A percentile compares a stretch with the other conserved stretches of the same genome.
phyloP scores from a whole-genome alignment of 2,888 invertebrate species.

The Operophtera brumata region DNA sequence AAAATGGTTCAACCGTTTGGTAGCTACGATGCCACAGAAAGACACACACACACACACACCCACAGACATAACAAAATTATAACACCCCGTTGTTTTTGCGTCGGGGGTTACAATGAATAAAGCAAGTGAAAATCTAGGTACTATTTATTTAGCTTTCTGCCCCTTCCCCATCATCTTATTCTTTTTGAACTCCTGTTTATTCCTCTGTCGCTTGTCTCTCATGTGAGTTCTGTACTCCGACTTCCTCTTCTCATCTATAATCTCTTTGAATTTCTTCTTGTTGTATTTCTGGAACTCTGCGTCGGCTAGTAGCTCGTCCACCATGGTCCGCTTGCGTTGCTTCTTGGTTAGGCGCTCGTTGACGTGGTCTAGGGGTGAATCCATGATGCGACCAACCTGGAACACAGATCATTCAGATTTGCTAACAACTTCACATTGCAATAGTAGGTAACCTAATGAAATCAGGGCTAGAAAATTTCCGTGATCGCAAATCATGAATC shows the following conservation, averaged over 20 bases:
- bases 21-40: no score
- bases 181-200: constrained; percentile 72
- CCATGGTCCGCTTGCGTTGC: constrained; percentile 92
- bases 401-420: constrained; percentile 2
- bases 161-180: constrained; percentile 58
- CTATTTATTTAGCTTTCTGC: constrained; percentile 40
- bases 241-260: constrained; percentile 85
- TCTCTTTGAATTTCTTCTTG: constrained; percentile 89
- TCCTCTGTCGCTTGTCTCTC: constrained; percentile 86
- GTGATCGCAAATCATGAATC: no score
- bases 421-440: no score
- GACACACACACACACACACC: no score
- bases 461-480: no score
- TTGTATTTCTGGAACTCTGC: constrained; percentile 91
- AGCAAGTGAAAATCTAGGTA: no score
- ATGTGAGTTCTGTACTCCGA: constrained; percentile 87
- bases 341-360: constrained; percentile 91
- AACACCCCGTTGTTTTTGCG: no score
- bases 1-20: no score
- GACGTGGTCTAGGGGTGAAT: constrained; percentile 93
- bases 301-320: constrained; percentile 95
- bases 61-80: no score
- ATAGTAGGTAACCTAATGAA: no score
- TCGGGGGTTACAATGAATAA: no score
- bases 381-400: constrained; percentile 89